Evolutionary conservation across 2,888 invertebrate genomes (phyloP).

Genomic region (Ophioninae sp.): DNA sequence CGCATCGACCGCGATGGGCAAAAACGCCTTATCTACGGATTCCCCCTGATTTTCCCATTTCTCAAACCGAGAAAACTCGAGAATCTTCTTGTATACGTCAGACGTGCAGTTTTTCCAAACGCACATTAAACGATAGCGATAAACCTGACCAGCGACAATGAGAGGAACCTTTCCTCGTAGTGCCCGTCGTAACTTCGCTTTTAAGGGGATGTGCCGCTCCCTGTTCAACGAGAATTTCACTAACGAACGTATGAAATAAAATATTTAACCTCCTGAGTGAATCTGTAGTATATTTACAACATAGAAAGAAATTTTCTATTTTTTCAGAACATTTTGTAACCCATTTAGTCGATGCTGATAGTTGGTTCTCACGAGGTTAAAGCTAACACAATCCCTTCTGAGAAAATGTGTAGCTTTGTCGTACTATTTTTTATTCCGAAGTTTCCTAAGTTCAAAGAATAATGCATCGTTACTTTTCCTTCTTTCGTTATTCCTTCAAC

Average conservation of each 20-base stretch:
- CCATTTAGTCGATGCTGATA: too few species aligned
- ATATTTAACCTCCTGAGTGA: too few species aligned
- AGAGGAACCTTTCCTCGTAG: neutral
- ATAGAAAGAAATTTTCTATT: too few species aligned
- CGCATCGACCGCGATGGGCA: slow-evolving; percentile 61
- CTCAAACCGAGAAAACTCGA: slow-evolving; percentile 50
- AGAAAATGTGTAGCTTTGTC: too few species aligned
- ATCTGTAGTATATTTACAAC: too few species aligned
- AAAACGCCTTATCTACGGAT: slow-evolving; percentile 71
- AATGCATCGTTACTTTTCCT: too few species aligned
- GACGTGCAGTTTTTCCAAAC: slow-evolving; percentile 71
- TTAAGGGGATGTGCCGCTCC: neutral
- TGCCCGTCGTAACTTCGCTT: neutral
- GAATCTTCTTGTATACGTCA: slow-evolving; percentile 48
- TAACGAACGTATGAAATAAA: neutral
- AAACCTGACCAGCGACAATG: slow-evolving; percentile 55
- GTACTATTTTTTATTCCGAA: too few species aligned
- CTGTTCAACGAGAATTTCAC: neutral
- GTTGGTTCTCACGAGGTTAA: too few species aligned
- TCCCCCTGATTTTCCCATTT: slow-evolving; percentile 69
- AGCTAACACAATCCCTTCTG: too few species aligned
- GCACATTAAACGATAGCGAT: slow-evolving; percentile 69
- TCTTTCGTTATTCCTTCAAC: too few species aligned
- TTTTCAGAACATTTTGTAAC: too few species aligned
- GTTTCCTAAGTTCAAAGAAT: too few species aligned